Evolutionary conservation across 2,113 vertebrate species (phyloP), one percentile per base, ranked within the genome.

Genomic region (Macroglossus sobrinus): DNA sequence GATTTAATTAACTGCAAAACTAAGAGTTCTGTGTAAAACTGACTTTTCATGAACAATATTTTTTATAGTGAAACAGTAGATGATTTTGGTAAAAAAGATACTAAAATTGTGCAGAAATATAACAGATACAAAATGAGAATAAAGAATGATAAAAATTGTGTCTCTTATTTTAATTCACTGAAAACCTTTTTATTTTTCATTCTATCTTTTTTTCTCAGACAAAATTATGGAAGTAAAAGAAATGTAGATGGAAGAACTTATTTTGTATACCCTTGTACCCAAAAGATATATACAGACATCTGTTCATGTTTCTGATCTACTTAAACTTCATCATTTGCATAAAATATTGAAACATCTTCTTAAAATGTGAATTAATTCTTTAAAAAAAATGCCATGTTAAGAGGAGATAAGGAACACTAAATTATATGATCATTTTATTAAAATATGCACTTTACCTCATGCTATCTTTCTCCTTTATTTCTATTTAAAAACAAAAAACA

Each of bases 161-260:
- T n/a, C 8, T 40, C 71, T 63, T 50, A 87, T 84, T 97, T 97
- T 97, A 98, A 93, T 95, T 97, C 63, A 74, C 76, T 85, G 76
- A n/a, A 38, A 94, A 97, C 82, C 53, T 53, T 55, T 30, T 85
- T 93, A 53, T 84, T 93, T 98, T 96, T 95, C 64, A 68, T 95
- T 80, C 59, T 43, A 68, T 89, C 40, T 71, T 91, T 92, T 92
- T 95, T 21, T 88, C 78, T 96, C 80, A 75, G 18, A 35, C 72
- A 72, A 93, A 97, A 86, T 55, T 96, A 90, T 59, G 79, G 85
- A 92, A 97, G 97, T 87, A 97, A 98, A 96, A 96, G 84, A 85
- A 96, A 96, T 95, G 57, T 80, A 95, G 86, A 96, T 80, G 80
- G 47, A 94, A 96, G 76, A 89, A 88, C 97, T 79, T 94, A 95